A percentile compares a stretch with the other conserved stretches of the same genome.
These are phyloP conservation scores for Hemibagrus wyckioides DNA, from an alignment of 2,113 vertebrate genomes.

Conservation along the genomic window DNA sequence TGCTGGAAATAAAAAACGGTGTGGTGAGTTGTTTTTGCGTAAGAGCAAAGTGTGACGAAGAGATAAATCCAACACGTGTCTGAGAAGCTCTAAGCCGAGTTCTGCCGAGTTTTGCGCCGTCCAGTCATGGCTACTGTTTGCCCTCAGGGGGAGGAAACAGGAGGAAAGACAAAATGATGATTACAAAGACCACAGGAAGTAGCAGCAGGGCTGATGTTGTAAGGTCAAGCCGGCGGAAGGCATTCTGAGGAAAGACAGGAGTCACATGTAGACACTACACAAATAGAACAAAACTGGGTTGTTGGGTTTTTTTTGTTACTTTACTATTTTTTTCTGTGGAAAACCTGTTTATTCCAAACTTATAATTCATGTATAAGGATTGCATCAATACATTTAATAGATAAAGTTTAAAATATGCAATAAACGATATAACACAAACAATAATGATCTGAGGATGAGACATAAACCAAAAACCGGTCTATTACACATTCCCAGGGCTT, in stretches of 20 bases:
- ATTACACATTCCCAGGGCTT: neutral
- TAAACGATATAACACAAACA: neutral
- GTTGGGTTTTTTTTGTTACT: neutral
- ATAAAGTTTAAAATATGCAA: neutral
- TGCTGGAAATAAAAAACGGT: conserved; percentile 49
- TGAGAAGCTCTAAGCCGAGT: conserved; percentile 57
- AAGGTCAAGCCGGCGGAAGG: conserved; percentile 48
- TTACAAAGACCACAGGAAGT: conserved; percentile 57
- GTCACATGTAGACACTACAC: conserved; percentile 1
- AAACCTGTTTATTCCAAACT: neutral
- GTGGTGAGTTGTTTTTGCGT: conserved; percentile 56
- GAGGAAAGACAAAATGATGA: conserved; percentile 54
- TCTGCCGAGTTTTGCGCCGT: conserved; percentile 60
- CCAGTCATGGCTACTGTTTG: conserved; percentile 65
- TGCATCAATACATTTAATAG: neutral
- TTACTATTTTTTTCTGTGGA: neutral
- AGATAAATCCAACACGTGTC: conserved; percentile 47
- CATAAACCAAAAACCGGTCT: conserved; percentile 7
- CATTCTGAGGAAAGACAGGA: conserved; percentile 14
- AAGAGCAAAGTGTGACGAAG: conserved; percentile 57
- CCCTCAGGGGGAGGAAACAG: conserved; percentile 36
- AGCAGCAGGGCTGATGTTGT: conserved; percentile 55
- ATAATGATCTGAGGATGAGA: too few relatives aligned
- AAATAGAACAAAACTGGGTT: conserved; percentile 13
- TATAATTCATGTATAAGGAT: neutral